Percentiles rank a stretch among this genome's conserved stretches.
Evolutionary conservation across 2,797 vertebrate species (phyloP).

Genomic region (Heteromormyrus szaboi): DNA sequence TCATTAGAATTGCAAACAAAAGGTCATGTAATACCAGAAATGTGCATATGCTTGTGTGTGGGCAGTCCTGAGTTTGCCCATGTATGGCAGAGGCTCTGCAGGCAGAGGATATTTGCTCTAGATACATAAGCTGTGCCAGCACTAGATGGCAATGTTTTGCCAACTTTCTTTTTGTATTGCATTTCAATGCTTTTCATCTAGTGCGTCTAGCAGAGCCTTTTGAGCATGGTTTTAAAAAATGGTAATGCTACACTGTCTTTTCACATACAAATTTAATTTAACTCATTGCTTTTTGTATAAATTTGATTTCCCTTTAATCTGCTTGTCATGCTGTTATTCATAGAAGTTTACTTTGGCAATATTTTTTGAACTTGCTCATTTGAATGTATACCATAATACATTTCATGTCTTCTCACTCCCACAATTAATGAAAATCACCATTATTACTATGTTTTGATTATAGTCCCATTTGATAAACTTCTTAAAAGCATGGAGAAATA

Average conservation of each 20-base stretch:
- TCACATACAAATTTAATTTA: conserved; percentile 53
- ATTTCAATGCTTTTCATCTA: not conserved
- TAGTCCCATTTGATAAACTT: not conserved
- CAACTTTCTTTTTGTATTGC: conserved; percentile 23
- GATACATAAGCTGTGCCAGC: conserved; percentile 14
- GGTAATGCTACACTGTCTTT: conserved; percentile 45
- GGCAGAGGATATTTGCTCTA: conserved; percentile 28
- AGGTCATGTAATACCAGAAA: conserved; percentile 27
- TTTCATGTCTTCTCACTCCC: not conserved
- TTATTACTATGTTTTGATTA: not conserved
- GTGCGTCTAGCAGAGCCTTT: conserved; percentile 35
- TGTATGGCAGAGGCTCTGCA: not conserved
- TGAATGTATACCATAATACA: not conserved
- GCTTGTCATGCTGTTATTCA: conserved; percentile 1
- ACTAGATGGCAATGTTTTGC: conserved; percentile 60
- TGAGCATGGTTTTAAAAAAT: conserved; percentile 62
- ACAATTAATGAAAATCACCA: not conserved
- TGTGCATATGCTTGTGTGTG: conserved; percentile 5
- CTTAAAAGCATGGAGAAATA: not conserved
- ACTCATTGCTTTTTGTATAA: conserved; percentile 42
- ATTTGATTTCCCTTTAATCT: conserved; percentile 31
- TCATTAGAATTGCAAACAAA: conserved; percentile 15
- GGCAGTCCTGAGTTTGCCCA: not conserved
- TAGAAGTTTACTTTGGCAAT: not conserved
- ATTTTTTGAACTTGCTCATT: not conserved